These are phyloP conservation scores for Mesoligia furuncula DNA, from an alignment of 2,888 invertebrate genomes.

Conservation along the genomic window DNA sequence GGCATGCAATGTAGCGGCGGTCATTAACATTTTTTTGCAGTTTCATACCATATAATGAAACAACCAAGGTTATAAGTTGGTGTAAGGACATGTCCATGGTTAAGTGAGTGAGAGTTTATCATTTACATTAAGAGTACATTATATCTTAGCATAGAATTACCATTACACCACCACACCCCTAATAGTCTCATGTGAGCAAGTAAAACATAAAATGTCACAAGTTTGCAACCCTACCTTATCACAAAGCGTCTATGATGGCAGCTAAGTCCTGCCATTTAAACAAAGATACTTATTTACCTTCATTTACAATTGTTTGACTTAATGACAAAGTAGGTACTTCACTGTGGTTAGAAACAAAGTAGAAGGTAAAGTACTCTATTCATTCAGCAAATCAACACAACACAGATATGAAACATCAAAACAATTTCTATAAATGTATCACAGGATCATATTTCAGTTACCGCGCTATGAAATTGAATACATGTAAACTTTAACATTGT, in stretches of 20 bases:
- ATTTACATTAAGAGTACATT: background rate
- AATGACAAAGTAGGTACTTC: conserved; percentile 1
- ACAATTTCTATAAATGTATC: conserved; percentile 18
- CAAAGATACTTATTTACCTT: conserved; percentile 19
- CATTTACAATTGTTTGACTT: conserved; percentile 15
- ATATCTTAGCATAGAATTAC: background rate
- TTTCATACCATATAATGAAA: background rate
- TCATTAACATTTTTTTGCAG: background rate
- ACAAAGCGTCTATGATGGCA: background rate
- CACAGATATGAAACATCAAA: background rate
- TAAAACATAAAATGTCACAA: background rate
- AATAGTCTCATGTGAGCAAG: background rate
- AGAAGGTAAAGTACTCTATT: background rate
- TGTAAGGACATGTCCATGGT: too few species aligned
- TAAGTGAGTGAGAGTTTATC: background rate
- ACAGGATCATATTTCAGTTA: conserved; percentile 48
- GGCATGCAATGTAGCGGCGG: conserved; percentile 1
- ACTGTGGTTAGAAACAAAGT: background rate
- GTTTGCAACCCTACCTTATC: background rate
- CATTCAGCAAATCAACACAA: background rate
- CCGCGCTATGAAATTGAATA: conserved; percentile 56
- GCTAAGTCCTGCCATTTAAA: conserved; percentile 12
- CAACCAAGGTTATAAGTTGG: background rate
- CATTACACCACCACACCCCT: background rate
- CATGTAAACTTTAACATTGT: conserved; percentile 67